Conservation (phyloP, 30 jellyfish, hydroid and myxozoan species). For the Cassiopea andromeda region DNA sequence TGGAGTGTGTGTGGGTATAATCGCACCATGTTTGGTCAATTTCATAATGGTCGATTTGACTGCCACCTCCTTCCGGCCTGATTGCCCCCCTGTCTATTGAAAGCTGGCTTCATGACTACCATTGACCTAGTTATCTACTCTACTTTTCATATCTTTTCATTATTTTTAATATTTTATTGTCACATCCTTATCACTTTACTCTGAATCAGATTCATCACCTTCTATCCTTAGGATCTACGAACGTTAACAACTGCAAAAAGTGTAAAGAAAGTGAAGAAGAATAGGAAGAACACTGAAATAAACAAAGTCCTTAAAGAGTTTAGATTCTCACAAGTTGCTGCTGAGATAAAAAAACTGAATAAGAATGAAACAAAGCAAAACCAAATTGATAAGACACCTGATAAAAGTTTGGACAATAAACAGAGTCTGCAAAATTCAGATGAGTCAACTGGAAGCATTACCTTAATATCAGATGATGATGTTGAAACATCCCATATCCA, state of each 20-base stretch:
- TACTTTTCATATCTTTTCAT: no score
- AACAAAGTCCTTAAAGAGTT: background rate
- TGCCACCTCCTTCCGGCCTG: no score
- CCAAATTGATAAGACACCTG: background rate
- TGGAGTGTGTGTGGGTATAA: no score
- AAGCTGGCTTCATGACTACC: no score
- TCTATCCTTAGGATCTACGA: background rate
- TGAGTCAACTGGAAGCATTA: background rate
- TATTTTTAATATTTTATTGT: no score
- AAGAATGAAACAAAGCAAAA: background rate
- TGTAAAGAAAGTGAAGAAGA: background rate
- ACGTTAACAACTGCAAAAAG: background rate
- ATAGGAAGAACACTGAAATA: background rate
- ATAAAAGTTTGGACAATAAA: background rate
- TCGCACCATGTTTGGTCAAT: no score
- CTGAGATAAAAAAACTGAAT: background rate
- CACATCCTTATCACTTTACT: no score
- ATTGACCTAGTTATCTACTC: no score
- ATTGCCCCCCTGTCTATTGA: no score
- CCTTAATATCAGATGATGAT: background rate
- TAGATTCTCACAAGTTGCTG: conserved; percentile 12
- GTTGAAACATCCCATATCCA: background rate
- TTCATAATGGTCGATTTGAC: no score
- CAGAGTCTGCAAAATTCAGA: background rate
- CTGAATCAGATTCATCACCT: no score